Conservation (phyloP, 2,797 vertebrate species). For the Melanotaenia maccullochi region DNA sequence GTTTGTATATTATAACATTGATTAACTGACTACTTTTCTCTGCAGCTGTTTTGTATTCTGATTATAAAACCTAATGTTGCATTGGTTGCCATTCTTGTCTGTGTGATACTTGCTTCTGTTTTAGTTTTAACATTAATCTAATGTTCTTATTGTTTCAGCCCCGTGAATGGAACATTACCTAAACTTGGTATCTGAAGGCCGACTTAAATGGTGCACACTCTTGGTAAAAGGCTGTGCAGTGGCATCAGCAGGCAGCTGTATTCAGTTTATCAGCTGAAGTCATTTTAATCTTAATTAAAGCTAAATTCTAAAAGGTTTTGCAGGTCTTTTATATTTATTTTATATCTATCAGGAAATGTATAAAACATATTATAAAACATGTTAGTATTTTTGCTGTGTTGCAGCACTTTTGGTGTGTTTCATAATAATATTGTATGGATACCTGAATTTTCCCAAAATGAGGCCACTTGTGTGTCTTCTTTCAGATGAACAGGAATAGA, state of each 20-base stretch:
- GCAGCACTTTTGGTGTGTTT: slow-evolving; percentile 6
- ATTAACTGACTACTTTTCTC: not conserved
- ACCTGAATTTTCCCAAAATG: slow-evolving; percentile 23
- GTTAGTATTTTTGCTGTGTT: not conserved
- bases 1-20: not conserved
- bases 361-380: not conserved
- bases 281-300: slow-evolving; percentile 8
- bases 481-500: not conserved
- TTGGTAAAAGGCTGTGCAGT: not conserved
- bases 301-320: not conserved
- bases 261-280: slow-evolving; percentile 14
- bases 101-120: not conserved
- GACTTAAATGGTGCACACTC: not conserved
- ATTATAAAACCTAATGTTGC: not conserved
- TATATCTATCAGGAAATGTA: not conserved
- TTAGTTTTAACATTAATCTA: slow-evolving; percentile 1
- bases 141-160: not conserved
- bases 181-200: not conserved
- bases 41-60: not conserved
- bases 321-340: not conserved
- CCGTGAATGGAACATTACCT: not conserved
- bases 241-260: slow-evolving; percentile 9
- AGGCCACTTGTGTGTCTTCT: not conserved
- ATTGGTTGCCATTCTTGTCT: not conserved
- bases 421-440: slow-evolving; percentile 1